Percentiles rank a stretch among this genome's conserved stretches.
These are phyloP conservation scores for Melikaiella ostensackeni DNA, from an alignment of 2,888 invertebrate genomes.

Conservation along the genomic window DNA sequence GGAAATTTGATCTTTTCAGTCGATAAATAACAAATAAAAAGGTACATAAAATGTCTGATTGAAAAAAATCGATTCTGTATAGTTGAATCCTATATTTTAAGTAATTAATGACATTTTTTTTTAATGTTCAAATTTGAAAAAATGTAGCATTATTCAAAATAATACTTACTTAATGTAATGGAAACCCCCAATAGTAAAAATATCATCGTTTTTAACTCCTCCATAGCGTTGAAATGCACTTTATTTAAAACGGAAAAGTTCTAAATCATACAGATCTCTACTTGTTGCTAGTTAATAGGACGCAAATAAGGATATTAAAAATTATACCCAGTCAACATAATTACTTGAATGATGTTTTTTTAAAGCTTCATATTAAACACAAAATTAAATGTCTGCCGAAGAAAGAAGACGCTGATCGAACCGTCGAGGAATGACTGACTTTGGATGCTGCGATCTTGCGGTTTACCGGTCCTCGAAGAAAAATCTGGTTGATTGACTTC, in stretches of 20 bases:
- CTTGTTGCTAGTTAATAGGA: neutral
- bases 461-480: neutral
- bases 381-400: neutral
- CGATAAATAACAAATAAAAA: neutral
- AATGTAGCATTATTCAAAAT: neutral
- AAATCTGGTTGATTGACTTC: slow-evolving; percentile 2
- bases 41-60: too few relatives aligned
- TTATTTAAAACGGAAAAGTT: neutral
- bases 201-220: neutral
- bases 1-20: neutral
- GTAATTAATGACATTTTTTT: too few relatives aligned
- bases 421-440: neutral
- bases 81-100: too few relatives aligned
- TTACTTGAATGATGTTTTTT: neutral
- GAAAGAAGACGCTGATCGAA: neutral
- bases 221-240: neutral
- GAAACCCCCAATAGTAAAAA: neutral
- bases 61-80: too few relatives aligned
- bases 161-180: neutral
- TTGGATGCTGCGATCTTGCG: neutral
- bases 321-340: neutral
- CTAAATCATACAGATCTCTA: neutral
- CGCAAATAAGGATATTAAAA: neutral
- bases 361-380: neutral
- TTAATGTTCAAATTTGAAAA: neutral